Percentiles rank a stretch among this genome's conserved stretches.
Conservation (phyloP, 2,113 vertebrate genomes). For the Centropus unirufus region DNA sequence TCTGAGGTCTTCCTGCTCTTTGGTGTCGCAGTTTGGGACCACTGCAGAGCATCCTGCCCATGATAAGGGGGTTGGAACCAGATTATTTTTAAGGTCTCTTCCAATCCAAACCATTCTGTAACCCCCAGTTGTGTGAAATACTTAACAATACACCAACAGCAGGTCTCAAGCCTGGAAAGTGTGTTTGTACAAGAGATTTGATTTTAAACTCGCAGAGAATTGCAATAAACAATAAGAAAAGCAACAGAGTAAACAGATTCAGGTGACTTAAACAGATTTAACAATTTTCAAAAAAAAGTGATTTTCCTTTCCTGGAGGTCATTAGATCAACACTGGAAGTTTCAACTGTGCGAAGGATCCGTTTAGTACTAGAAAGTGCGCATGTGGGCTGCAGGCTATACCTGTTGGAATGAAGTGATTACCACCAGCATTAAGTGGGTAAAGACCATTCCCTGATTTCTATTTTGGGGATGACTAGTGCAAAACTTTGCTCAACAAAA, state of each 20-base stretch:
- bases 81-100: too few relatives aligned
- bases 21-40: neutral
- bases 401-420: slow-evolving; percentile 21
- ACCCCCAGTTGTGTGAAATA: neutral
- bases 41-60: neutral
- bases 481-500: neutral
- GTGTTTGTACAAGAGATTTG: neutral
- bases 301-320: neutral
- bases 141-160: neutral
- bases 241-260: neutral
- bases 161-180: neutral
- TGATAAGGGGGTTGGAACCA: too few relatives aligned
- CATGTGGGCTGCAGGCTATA: neutral
- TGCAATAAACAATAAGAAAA: neutral
- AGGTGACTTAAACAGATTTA: neutral
- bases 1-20: neutral
- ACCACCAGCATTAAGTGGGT: slow-evolving; percentile 33
- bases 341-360: neutral
- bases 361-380: neutral
- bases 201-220: neutral
- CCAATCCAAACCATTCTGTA: neutral
- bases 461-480: slow-evolving; percentile 34
- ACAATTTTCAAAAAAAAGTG: neutral
- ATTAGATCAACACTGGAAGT: neutral
- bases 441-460: slow-evolving; percentile 36